Base-by-base conservation (phyloP, 92 coral and sea anemone genomes). In the Actinostola sp. region DNA sequence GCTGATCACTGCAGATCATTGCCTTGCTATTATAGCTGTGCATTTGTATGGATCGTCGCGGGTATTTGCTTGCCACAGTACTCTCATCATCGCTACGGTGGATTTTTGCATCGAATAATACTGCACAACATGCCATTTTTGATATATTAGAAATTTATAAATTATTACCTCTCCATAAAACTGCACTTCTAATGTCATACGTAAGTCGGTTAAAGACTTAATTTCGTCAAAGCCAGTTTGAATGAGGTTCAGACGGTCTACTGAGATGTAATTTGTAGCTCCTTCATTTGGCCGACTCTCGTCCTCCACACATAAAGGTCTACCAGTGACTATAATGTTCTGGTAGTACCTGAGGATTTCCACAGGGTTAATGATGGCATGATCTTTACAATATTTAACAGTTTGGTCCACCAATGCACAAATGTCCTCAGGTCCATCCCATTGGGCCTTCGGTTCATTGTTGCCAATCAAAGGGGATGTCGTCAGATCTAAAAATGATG, bases 141-240 rank as follows among this genome's bases (percentile, higher is more conserved):
- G n/a, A n/a, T n/a, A n/a, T n/a, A n/a, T n/a, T n/a, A n/a, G n/a
- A n/a, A n/a, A n/a, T n/a, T n/a, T n/a, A n/a, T 30, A 6, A 11
- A 29, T 29, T 11, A 24, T 63, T 79, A 79, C 85, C 73, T 79
- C 79, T 56, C 84, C 84, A 71, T 79, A 79, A 55, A 79, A 79
- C 46, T 79, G 68, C 44, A 79, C 79, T 61, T 79, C 78, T 43
- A 79, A 60, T 44, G 79, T 79, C 67, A 32, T 42, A 21, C 66
- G 45, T 61, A 79, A 71, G 79, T 79, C 52, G 11, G 46, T 44
- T 27, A 71, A 29, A 45, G 31, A 62, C 46, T 71, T 79, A 45
- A 79, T 71, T 58, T 79, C 85, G 34, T 73, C 86, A 63, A 73
- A 80, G 61, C 69, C 73, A 32, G 87, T 65, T 26, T 63, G 44